These are phyloP conservation scores for Zeugodacus cucurbitae DNA, from an alignment of 1,140 invertebrate genomes.

Conservation along the genomic window DNA sequence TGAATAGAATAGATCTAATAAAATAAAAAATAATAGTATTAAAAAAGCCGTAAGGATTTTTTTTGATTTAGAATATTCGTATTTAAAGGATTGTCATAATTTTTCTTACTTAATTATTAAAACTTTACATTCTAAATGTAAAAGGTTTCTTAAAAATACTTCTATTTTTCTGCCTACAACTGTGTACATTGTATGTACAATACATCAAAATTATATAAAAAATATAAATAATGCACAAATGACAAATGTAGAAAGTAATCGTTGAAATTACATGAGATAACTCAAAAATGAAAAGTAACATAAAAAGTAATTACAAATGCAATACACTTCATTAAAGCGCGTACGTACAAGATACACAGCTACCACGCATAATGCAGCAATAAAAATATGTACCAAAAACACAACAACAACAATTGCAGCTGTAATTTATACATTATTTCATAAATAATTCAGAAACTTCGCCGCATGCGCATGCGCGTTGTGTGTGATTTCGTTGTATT, in stretches of 20 bases:
- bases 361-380: not conserved
- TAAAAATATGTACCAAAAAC: not conserved
- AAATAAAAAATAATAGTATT: too few species aligned
- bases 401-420: not conserved
- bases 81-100: too few species aligned
- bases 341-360: not conserved
- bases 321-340: not conserved
- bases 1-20: too few species aligned
- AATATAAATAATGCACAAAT: not conserved
- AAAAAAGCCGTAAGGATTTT: too few species aligned
- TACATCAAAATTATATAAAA: not conserved
- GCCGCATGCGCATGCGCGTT: not conserved
- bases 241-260: not conserved
- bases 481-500: not conserved
- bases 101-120: too few species aligned
- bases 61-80: too few species aligned
- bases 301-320: not conserved
- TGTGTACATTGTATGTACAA: not conserved
- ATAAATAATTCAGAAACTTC: constrained; percentile 21
- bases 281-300: not conserved
- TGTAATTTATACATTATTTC: constrained; percentile 33
- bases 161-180: too few species aligned
- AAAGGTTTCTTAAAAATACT: too few species aligned
- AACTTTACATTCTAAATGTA: too few species aligned
- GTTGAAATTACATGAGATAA: not conserved